phyloP scores from a whole-genome alignment of 2,797 vertebrate genomes.

The Otus scops region DNA sequence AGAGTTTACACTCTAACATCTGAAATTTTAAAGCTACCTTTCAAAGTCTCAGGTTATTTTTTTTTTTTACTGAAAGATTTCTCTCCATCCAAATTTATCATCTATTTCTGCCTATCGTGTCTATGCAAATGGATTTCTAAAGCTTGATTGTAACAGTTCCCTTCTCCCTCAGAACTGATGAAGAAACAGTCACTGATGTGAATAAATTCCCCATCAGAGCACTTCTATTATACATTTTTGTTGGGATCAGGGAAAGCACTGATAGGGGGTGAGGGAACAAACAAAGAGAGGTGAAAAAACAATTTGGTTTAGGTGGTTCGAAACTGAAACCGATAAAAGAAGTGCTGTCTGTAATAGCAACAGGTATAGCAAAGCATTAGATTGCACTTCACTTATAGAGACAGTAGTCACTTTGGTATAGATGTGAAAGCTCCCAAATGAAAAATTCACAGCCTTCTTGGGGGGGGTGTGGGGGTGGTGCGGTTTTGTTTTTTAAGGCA shows the following conservation, averaged over 20 bases:
- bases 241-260: neutral
- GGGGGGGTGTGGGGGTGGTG: neutral
- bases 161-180: neutral
- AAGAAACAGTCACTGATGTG: neutral
- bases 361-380: neutral
- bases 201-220: neutral
- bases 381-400: neutral
- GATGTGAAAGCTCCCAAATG: neutral
- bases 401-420: neutral
- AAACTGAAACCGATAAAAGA: neutral
- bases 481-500: neutral
- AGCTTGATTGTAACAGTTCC: neutral
- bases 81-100: neutral
- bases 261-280: neutral
- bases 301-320: neutral
- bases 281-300: neutral
- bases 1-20: neutral
- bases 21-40: neutral
- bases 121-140: neutral
- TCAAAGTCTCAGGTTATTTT: neutral
- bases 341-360: neutral
- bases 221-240: neutral
- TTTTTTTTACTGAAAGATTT: neutral
- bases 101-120: neutral
- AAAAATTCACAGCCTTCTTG: neutral